These are phyloP conservation scores for Ellobium chinense DNA, from an alignment of 2,888 invertebrate species.

Conservation along the genomic window DNA sequence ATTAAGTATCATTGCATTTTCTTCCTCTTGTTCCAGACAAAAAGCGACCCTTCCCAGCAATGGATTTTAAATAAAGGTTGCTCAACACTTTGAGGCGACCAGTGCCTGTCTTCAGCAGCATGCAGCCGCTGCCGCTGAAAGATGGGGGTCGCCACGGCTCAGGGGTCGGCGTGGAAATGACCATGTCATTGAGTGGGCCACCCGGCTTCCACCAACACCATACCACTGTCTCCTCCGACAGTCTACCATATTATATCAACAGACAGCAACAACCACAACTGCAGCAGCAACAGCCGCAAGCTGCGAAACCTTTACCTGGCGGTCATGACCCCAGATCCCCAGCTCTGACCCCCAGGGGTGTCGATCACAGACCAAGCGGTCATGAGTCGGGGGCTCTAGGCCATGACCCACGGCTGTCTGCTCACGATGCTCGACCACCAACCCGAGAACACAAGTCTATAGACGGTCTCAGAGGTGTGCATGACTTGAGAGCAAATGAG, in stretches of 20 bases:
- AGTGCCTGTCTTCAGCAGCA: not conserved
- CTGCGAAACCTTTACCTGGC: slow-evolving; percentile 5
- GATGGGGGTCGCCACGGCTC: slow-evolving; percentile 14
- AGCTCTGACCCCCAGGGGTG: not conserved
- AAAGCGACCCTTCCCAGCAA: not conserved
- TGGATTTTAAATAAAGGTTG: slow-evolving; percentile 6
- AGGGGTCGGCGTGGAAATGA: slow-evolving; percentile 40
- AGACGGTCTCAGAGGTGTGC: not conserved
- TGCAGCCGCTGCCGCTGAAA: slow-evolving; percentile 23
- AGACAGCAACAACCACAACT: slow-evolving; percentile 7
- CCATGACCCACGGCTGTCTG: slow-evolving; percentile 15
- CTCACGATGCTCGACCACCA: not conserved
- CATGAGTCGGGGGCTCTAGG: slow-evolving; percentile 2
- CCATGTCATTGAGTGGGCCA: slow-evolving; percentile 50
- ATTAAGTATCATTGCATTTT: not conserved
- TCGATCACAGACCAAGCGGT: not conserved
- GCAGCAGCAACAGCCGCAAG: slow-evolving; percentile 7
- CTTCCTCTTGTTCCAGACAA: not conserved
- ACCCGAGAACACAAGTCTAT: not conserved
- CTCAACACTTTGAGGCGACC: not conserved
- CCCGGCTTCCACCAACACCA: slow-evolving; percentile 46
- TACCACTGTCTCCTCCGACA: slow-evolving; percentile 34
- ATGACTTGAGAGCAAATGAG: not conserved
- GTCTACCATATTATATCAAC: slow-evolving; percentile 18
- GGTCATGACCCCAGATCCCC: slow-evolving; percentile 5